Evolutionary conservation across 2,888 invertebrate species (phyloP).

Genomic region (Drosophila sordidapex): DNA sequence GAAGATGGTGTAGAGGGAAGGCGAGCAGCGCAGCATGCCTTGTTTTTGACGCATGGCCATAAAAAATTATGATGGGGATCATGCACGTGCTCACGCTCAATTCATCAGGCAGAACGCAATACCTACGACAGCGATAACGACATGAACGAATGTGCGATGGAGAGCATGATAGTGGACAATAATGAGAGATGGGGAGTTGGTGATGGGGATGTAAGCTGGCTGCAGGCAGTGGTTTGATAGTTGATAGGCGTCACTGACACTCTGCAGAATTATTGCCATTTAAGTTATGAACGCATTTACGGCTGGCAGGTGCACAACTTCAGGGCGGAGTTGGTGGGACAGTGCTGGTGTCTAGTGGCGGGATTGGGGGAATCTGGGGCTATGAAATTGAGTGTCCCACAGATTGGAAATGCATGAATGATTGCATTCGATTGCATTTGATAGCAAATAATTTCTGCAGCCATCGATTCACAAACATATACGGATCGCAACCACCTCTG

Average conservation of each 20-base stretch:
- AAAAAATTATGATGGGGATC: slow-evolving; percentile 77
- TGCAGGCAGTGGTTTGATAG: slow-evolving; percentile 28
- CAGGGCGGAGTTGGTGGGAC: background rate
- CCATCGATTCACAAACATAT: slow-evolving; percentile 12
- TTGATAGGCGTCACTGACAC: slow-evolving; percentile 63
- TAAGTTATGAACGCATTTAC: slow-evolving; percentile 71
- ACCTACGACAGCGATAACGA: slow-evolving; percentile 51
- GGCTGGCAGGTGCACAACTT: slow-evolving; percentile 57
- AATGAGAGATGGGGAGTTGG: background rate
- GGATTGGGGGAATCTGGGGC: background rate
- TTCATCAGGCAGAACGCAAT: slow-evolving; percentile 67
- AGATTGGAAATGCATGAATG: slow-evolving; percentile 52
- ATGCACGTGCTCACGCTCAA: slow-evolving; percentile 77
- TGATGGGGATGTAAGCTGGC: background rate
- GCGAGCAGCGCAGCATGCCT: slow-evolving; percentile 40
- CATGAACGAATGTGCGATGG: background rate
- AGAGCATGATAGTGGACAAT: background rate
- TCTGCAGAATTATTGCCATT: slow-evolving; percentile 71
- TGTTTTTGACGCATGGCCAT: slow-evolving; percentile 72
- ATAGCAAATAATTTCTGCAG: slow-evolving; percentile 52
- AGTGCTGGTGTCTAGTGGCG: background rate
- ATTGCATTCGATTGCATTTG: slow-evolving; percentile 69
- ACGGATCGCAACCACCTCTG: background rate
- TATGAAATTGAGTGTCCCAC: slow-evolving; percentile 9
- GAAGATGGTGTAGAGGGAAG: background rate